phyloP scores from a whole-genome alignment of 2,888 invertebrate species.

The Taenaris catops region DNA sequence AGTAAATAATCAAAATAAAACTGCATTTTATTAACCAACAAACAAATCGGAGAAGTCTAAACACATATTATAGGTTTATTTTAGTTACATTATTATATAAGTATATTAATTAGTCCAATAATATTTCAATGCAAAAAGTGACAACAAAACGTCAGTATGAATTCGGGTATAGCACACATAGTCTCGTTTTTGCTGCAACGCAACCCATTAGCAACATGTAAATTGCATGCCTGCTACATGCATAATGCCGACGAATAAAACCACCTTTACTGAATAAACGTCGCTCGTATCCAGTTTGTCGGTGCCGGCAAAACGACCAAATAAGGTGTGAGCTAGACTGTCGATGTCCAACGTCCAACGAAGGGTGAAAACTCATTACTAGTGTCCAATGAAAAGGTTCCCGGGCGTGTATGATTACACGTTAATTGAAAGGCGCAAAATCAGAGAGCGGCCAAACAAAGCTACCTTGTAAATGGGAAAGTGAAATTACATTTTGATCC shows the following conservation, averaged over 20 bases:
- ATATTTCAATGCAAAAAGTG: slow-evolving; percentile 5
- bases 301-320: slow-evolving; percentile 53
- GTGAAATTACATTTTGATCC: slow-evolving; percentile 29
- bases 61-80: too few relatives aligned
- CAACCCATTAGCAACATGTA: slow-evolving; percentile 23
- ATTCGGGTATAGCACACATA: slow-evolving; percentile 10
- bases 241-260: slow-evolving; percentile 25
- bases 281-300: slow-evolving; percentile 45
- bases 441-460: slow-evolving; percentile 61
- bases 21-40: too few relatives aligned
- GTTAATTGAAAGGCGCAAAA: slow-evolving; percentile 75
- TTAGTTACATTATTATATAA: too few relatives aligned
- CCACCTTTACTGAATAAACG: slow-evolving; percentile 26
- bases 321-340: slow-evolving; percentile 52
- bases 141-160: slow-evolving; percentile 3
- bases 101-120: too few relatives aligned
- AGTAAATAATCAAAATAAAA: too few relatives aligned
- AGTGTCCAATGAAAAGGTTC: slow-evolving; percentile 72
- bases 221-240: slow-evolving; percentile 25
- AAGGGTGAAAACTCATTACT: slow-evolving; percentile 77
- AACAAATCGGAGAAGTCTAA: too few relatives aligned
- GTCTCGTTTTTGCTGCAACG: slow-evolving; percentile 19
- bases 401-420: slow-evolving; percentile 74
- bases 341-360: slow-evolving; percentile 68
- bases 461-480: slow-evolving; percentile 49